Evolutionary conservation across 2,888 invertebrate genomes (phyloP).

Genomic region (Leptopilina syphax): DNA sequence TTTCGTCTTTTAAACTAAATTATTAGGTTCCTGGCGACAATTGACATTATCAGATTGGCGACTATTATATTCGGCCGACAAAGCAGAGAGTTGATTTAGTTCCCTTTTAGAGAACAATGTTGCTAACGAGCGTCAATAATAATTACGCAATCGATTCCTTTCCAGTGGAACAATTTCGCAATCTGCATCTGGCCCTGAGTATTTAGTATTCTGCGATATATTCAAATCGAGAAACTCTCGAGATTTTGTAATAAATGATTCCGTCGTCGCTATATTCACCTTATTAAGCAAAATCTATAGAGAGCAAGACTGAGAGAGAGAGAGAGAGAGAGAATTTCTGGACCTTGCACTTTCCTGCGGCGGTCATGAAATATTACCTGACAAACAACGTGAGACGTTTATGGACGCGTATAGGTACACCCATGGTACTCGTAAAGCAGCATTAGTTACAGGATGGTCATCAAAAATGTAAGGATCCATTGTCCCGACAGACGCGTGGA

Average conservation of each 20-base stretch:
- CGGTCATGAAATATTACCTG: constrained; percentile 68
- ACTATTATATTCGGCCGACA: constrained; percentile 26
- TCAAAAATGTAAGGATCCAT: constrained; percentile 68
- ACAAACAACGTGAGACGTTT: constrained; percentile 66
- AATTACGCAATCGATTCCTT: constrained; percentile 30
- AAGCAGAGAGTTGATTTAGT: constrained; percentile 26
- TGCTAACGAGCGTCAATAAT: constrained; percentile 17
- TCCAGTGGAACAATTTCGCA: constrained; percentile 16
- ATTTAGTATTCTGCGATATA: background rate
- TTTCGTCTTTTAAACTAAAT: constrained; percentile 2
- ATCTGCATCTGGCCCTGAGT: background rate
- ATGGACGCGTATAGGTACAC: constrained; percentile 53
- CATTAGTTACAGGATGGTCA: constrained; percentile 66
- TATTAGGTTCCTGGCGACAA: background rate
- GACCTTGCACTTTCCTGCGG: constrained; percentile 46
- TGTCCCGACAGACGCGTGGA: constrained; percentile 50
- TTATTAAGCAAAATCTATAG: background rate
- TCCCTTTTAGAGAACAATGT: constrained; percentile 8
- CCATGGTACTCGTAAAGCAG: constrained; percentile 53
- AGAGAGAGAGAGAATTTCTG: background rate
- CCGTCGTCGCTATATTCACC: background rate
- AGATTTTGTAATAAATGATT: background rate
- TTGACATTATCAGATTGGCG: constrained; percentile 22
- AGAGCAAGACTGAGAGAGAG: too few species aligned
- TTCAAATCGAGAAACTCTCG: constrained; percentile 14